phyloP scores from a whole-genome alignment of 2,888 invertebrate genomes.

The Octodonta nipae region DNA sequence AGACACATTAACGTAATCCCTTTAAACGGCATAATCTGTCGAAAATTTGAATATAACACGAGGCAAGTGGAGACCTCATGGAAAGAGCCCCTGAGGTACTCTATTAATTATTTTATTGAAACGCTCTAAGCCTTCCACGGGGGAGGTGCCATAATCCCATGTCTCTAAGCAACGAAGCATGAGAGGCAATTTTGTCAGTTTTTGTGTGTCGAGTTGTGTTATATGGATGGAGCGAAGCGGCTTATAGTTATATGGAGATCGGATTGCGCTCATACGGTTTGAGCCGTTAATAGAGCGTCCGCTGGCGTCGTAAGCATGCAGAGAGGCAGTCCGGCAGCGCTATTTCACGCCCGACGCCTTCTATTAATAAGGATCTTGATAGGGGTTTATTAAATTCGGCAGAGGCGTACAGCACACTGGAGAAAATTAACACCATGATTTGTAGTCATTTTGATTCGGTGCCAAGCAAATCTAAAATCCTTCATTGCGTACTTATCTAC shows the following conservation, averaged over 20 bases:
- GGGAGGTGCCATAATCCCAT: slow-evolving; percentile 29
- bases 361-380: slow-evolving; percentile 24
- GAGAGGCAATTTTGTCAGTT: slow-evolving; percentile 32
- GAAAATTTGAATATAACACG: slow-evolving; percentile 29
- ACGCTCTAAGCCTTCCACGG: slow-evolving; percentile 26
- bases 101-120: slow-evolving; percentile 36
- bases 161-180: slow-evolving; percentile 29
- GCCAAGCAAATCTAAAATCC: too few species aligned
- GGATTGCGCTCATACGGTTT: slow-evolving; percentile 30
- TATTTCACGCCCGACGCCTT: slow-evolving; percentile 34
- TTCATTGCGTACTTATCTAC: too few species aligned
- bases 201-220: slow-evolving; percentile 19
- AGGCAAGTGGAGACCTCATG: slow-evolving; percentile 15
- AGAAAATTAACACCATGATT: too few species aligned
- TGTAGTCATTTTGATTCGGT: too few species aligned
- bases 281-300: slow-evolving; percentile 31
- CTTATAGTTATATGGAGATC: slow-evolving; percentile 31
- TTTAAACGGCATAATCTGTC: slow-evolving; percentile 24
- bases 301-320: slow-evolving; percentile 16
- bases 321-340: slow-evolving; percentile 28
- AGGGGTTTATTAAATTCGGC: too few species aligned
- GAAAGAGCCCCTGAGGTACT: slow-evolving; percentile 22
- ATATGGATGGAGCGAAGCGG: slow-evolving; percentile 19
- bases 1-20: slow-evolving; percentile 24
- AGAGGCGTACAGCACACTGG: too few species aligned